A percentile compares a stretch with the other conserved stretches of the same genome.
Conservation (phyloP, 1,140 invertebrate species). For the Anastrepha obliqua region DNA sequence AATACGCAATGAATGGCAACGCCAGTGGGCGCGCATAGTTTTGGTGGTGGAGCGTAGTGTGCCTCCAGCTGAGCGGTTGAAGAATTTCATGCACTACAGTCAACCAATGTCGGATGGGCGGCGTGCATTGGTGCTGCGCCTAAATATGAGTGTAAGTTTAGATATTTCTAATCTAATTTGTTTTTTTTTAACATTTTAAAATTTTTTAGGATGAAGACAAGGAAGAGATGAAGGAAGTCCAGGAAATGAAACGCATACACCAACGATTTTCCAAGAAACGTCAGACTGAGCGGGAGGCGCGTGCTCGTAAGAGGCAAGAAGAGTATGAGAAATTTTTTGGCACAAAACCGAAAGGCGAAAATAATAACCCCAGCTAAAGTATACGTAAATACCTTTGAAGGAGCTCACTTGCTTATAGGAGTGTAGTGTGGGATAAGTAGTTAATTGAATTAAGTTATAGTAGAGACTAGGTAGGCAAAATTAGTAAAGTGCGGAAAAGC, state of each 20-base stretch:
- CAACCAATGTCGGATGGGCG: slow-evolving; percentile 95
- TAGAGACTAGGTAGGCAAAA: no score
- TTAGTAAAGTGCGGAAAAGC: no score
- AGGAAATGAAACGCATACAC: slow-evolving; percentile 92
- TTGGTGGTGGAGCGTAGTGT: slow-evolving; percentile 97
- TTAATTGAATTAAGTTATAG: neutral
- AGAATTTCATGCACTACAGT: slow-evolving; percentile 93
- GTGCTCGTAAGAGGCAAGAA: slow-evolving; percentile 65
- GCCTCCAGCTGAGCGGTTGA: slow-evolving; percentile 87
- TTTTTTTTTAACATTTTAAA: neutral
- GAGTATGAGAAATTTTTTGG: slow-evolving; percentile 73
- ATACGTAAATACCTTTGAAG: neutral
- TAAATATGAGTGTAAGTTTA: slow-evolving; percentile 85
- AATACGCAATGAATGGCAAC: slow-evolving; percentile 97
- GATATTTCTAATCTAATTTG: neutral
- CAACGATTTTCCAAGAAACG: slow-evolving; percentile 84
- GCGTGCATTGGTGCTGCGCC: slow-evolving; percentile 88
- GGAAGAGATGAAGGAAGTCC: slow-evolving; percentile 94
- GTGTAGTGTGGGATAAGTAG: neutral
- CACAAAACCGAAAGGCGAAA: slow-evolving; percentile 61
- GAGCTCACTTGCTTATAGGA: neutral
- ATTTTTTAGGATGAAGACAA: slow-evolving; percentile 89
- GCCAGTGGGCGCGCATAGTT: slow-evolving; percentile 98
- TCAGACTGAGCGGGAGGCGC: slow-evolving; percentile 72
- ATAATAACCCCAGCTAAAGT: slow-evolving; percentile 61